These are phyloP conservation scores for Chloebia gouldiae DNA, from an alignment of 2,113 vertebrate species.

Conservation along the genomic window DNA sequence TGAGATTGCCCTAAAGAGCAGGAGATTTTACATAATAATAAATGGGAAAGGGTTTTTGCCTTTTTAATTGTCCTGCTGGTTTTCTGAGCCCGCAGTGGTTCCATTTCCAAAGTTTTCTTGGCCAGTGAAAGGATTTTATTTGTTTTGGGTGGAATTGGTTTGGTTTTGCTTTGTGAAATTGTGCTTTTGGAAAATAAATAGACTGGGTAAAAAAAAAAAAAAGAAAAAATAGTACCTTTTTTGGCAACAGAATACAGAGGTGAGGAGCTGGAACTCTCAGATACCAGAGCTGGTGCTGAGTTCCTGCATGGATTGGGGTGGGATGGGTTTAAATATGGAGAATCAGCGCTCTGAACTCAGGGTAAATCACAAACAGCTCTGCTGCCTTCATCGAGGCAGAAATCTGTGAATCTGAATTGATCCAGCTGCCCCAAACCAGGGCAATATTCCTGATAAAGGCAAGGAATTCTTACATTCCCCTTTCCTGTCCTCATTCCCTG, in stretches of 20 bases:
- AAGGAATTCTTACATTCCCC: neutral
- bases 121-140: neutral
- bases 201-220: accelerated
- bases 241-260: neutral
- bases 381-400: neutral
- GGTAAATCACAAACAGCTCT: neutral
- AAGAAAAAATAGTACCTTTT: no score
- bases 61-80: slow-evolving; percentile 39
- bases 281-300: neutral
- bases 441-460: neutral
- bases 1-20: slow-evolving; percentile 64
- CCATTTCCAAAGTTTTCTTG: neutral
- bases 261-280: neutral
- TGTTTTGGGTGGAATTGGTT: neutral
- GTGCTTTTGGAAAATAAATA: neutral
- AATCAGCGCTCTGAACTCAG: neutral
- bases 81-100: neutral
- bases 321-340: neutral
- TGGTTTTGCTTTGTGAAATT: neutral
- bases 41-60: neutral
- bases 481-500: neutral
- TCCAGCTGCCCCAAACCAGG: neutral
- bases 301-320: neutral
- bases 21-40: slow-evolving; percentile 52
- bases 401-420: neutral